Evolutionary conservation across 2,888 invertebrate species (phyloP).

Genomic region (Callosobruchus maculatus): DNA sequence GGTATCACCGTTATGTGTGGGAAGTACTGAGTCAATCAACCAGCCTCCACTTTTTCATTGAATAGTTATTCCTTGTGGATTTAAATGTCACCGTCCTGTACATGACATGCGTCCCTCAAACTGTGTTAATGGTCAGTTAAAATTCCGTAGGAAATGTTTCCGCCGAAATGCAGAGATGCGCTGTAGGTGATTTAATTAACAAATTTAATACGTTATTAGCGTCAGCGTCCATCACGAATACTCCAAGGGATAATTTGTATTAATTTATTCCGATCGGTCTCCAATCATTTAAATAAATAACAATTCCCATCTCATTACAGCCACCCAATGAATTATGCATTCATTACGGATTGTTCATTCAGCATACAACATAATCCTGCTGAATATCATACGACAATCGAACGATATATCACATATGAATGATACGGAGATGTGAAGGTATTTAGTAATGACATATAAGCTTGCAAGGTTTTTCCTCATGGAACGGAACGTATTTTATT

Average conservation of each 20-base stretch:
- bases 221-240: background rate
- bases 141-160: background rate
- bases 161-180: background rate
- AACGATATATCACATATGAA: too few relatives aligned
- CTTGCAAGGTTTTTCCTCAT: too few relatives aligned
- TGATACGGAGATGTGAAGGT: too few relatives aligned
- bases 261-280: background rate
- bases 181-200: background rate
- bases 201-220: background rate
- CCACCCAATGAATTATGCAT: background rate
- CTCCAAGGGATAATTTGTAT: background rate
- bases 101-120: background rate
- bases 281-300: background rate
- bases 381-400: too few relatives aligned
- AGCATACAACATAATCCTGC: background rate
- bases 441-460: too few relatives aligned
- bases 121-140: background rate
- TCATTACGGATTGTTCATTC: background rate
- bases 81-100: background rate
- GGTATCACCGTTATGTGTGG: too few relatives aligned
- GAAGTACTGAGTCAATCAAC: too few relatives aligned
- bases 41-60: too few relatives aligned
- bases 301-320: background rate
- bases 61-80: too few relatives aligned
- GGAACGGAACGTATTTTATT: too few relatives aligned